Evolutionary conservation across 2,797 vertebrate genomes (phyloP), one percentile per base, ranked within the genome.

Genomic region (Naso thynnoides): DNA sequence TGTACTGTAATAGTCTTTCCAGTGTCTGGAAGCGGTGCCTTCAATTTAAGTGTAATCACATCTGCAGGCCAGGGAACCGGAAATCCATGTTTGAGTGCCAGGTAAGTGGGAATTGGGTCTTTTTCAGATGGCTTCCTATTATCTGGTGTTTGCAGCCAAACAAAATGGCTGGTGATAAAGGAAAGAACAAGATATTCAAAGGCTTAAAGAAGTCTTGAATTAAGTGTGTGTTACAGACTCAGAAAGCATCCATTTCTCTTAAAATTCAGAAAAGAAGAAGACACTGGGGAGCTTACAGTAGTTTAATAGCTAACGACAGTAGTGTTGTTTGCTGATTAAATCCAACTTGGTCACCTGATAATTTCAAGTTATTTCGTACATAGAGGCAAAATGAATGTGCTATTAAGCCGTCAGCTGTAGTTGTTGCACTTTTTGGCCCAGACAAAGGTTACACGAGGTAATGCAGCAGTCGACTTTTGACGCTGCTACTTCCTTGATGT

Each of bases 61-160:
- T 78, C 84, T 81, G 79, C 76, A 77, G 82, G 87, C 54, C 81
- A 79, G 86, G 75, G 88, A 90, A 84, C 85, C 88, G 76, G 76
- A 84, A 92, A 91, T 85, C 85, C 75, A 57, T 60, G 73, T 85
- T 70, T 79, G 81, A 88, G 72, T 26, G 79, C 69, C 75, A 84
- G 81, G 77, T 85, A 76, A 92, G 77, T 82, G 80, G 84, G 68
- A 84, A 86, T 65, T 78, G 70, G 72, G 44, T 75, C 52, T 70
- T 88, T 87, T 88, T 65, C 68, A 73, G 68, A 31, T 68, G 59
- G 71, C 65, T 83, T 86, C 48, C 50, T 81, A 83, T 84, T 64
- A 79, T 79, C 33, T 63, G 2, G 60, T 67, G 57, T 68, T 78
- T 39, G 48, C 39, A 31, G 62, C 59, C 27, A 61, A 82, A 69